phyloP scores from a whole-genome alignment of 2,797 vertebrate species.

The Microhierax caerulescens region DNA sequence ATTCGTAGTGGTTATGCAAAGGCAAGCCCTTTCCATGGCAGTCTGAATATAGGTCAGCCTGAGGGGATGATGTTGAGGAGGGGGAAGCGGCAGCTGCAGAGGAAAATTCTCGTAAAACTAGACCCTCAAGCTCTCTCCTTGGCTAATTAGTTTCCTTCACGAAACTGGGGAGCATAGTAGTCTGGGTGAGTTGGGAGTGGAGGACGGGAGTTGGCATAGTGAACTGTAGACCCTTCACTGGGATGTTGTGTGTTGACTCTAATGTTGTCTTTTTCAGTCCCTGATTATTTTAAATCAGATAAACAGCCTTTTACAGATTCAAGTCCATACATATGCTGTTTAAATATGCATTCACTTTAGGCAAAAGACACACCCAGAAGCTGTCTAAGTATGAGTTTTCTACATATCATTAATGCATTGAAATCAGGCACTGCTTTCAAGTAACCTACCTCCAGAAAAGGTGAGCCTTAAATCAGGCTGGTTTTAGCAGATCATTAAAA shows the following conservation, averaged over 20 bases:
- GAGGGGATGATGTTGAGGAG: not conserved
- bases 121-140: not conserved
- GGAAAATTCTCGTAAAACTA: slow-evolving; percentile 13
- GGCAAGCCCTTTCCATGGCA: not conserved
- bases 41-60: not conserved
- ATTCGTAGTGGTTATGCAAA: not conserved
- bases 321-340: slow-evolving; percentile 18
- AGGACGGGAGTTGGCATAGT: not conserved
- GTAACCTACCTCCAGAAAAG: not conserved
- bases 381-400: not conserved
- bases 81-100: not conserved
- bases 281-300: slow-evolving; percentile 17
- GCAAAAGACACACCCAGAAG: slow-evolving; percentile 43
- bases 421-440: slow-evolving; percentile 3
- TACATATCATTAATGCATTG: not conserved
- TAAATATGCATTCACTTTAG: slow-evolving; percentile 42
- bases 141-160: not conserved
- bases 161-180: not conserved
- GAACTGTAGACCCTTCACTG: not conserved
- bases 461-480: not conserved
- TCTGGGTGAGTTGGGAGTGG: not conserved
- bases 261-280: not conserved
- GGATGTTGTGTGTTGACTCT: not conserved
- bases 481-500: not conserved
- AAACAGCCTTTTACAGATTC: not conserved